Percentiles rank a stretch among this genome's conserved stretches.
phyloP scores from a whole-genome alignment of 1,140 invertebrate genomes.

The Telenomus remus region DNA sequence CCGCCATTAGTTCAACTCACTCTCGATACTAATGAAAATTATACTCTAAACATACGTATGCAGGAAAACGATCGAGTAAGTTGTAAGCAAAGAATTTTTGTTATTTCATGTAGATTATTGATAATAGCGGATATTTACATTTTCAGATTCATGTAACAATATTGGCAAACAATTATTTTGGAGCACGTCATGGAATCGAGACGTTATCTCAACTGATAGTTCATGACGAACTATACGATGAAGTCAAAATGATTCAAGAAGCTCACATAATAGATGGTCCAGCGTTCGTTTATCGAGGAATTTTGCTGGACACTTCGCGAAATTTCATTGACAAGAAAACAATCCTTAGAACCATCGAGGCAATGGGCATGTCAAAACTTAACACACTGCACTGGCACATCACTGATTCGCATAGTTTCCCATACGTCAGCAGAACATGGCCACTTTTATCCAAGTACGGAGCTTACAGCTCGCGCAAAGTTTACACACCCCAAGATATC shows the following conservation, averaged over 20 bases:
- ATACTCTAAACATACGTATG: constrained; percentile 76
- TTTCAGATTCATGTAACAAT: constrained; percentile 78
- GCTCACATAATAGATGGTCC: constrained; percentile 82
- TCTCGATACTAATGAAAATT: constrained; percentile 82
- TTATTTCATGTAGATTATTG: too few species aligned
- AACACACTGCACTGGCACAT: constrained; percentile 94
- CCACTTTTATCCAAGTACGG: constrained; percentile 84
- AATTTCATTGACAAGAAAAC: constrained; percentile 82
- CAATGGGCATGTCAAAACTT: constrained; percentile 87
- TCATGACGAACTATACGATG: constrained; percentile 79
- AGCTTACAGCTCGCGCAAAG: constrained; percentile 81
- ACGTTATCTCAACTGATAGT: constrained; percentile 86
- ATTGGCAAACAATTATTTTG: constrained; percentile 81
- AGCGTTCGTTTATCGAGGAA: constrained; percentile 83
- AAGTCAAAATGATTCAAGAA: constrained; percentile 78
- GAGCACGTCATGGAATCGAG: constrained; percentile 85
- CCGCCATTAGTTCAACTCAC: constrained; percentile 65
- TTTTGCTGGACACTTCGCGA: constrained; percentile 85
- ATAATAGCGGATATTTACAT: too few species aligned
- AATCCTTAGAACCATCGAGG: constrained; percentile 85
- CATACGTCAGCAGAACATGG: constrained; percentile 81
- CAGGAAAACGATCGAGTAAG: constrained; percentile 73
- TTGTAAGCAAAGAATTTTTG: not conserved
- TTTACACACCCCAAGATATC: constrained; percentile 77
- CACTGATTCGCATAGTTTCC: constrained; percentile 91